These are phyloP conservation scores for Prietella phreatophila DNA, from an alignment of 2,113 vertebrate genomes.

Conservation along the genomic window DNA sequence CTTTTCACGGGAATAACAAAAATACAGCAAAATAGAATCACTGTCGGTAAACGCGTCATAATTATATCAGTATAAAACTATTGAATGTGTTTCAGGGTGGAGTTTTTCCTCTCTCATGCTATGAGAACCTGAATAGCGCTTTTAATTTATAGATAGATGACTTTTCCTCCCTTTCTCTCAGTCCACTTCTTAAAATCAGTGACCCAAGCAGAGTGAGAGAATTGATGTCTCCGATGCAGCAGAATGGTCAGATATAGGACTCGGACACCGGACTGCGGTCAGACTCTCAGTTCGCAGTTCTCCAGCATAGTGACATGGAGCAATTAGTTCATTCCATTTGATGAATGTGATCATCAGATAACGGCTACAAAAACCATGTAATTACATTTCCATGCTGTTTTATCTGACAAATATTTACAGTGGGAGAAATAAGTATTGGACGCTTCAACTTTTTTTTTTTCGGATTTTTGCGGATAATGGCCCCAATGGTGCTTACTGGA, in stretches of 20 bases:
- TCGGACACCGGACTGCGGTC: neutral
- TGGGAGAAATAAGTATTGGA: too few species aligned
- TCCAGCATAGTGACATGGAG: neutral
- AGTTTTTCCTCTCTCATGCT: too few species aligned
- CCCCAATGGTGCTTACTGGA: too few species aligned
- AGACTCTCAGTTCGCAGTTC: neutral
- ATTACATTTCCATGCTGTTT: neutral
- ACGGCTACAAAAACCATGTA: neutral
- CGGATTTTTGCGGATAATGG: too few species aligned
- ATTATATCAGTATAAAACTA: too few species aligned
- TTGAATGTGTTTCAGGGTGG: too few species aligned
- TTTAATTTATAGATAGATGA: neutral
- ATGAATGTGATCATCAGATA: neutral
- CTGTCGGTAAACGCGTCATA: too few species aligned
- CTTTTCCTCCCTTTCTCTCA: neutral
- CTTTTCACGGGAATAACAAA: too few species aligned
- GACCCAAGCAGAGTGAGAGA: slow-evolving; percentile 40
- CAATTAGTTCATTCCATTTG: neutral
- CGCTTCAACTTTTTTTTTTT: too few species aligned
- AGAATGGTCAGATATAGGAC: neutral
- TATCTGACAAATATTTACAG: neutral
- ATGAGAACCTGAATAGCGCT: neutral
- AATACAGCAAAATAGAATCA: too few species aligned
- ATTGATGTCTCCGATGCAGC: slow-evolving; percentile 16
- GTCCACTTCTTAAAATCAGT: neutral